A percentile compares a stretch with the other conserved stretches of the same genome.
Conservation (phyloP, 2,113 vertebrate genomes). For the Laticauda laticaudata region DNA sequence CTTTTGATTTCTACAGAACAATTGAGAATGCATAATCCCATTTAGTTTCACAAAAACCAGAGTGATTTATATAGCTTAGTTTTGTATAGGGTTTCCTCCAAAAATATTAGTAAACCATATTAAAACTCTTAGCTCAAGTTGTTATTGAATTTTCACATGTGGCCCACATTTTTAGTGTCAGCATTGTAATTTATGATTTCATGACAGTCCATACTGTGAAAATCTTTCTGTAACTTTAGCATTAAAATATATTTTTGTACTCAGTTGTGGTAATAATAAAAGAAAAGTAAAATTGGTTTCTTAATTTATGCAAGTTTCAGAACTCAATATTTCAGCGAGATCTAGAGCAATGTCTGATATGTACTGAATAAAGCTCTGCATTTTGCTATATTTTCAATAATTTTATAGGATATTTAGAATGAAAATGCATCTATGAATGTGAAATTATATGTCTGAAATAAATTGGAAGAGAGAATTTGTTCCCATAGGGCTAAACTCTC, state of each 20-base stretch:
- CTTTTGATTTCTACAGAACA: not conserved
- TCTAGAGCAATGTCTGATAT: not conserved
- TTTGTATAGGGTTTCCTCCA: not conserved
- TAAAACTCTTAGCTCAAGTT: conserved; percentile 59
- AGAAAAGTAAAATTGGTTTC: not conserved
- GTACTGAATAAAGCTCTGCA: not conserved
- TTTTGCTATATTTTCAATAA: not conserved
- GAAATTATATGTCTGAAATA: no score
- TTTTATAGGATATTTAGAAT: not conserved
- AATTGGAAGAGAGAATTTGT: not conserved
- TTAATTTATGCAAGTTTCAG: not conserved
- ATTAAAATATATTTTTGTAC: conserved; percentile 45
- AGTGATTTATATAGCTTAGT: not conserved
- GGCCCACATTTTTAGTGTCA: conserved; percentile 57
- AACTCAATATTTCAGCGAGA: not conserved
- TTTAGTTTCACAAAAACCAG: not conserved
- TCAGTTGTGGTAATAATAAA: not conserved
- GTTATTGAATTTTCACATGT: conserved; percentile 56
- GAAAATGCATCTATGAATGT: not conserved
- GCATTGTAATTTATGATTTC: conserved; percentile 61
- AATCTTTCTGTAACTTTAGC: conserved; percentile 67
- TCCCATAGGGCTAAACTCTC: not conserved
- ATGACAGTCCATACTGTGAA: conserved; percentile 66
- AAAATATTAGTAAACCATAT: conserved; percentile 34
- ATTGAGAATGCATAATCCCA: not conserved